Evolutionary conservation across 2,888 invertebrate genomes (phyloP), one percentile per base, ranked within the genome.

Genomic region (Thereva nobilitata): DNA sequence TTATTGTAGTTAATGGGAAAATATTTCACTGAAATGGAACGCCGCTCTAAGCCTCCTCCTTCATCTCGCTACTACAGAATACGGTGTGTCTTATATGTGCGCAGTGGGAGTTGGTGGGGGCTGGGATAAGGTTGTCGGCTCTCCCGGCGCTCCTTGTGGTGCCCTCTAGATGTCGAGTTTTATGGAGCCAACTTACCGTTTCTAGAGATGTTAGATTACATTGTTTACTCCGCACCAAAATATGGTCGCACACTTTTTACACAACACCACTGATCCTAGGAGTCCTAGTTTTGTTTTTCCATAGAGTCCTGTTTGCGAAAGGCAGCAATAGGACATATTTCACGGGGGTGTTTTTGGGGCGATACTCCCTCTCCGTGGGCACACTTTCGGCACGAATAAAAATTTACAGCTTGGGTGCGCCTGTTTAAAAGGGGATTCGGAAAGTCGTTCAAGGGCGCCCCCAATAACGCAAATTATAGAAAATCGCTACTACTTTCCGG

Each of bases 201-300:
- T 44, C 45, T 38, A 67, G 23, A 23, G 64, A 67, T 67, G 55
- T 45, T 56, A 64, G 67, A 67, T 67, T 67, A 67, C 63, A 55
- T 67, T 67, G 67, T 67, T 67, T 67, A 67, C 64, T 64, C 64
- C 63, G 63, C 56, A 67, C 50, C 64, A 38, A 64, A 64, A 56
- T 64, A 57, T 55, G 63, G 67, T 47, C 52, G 53, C 52, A 61
- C 54, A 23, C 23, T 23, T 23, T 47, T 47, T 45, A 47, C 37
- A 49, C 42, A 10, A 49, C 37, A 59, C 59, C 35, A 59, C 10
- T 59, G 59, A 59, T 40, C 49, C 38, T 8, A 52, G 52, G 59
- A 57, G 50, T 47, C 49, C 59, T 7, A 59, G 37, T 35, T 35
- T 23, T 44, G 34, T 59, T 45, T 59, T 59, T 45, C 45, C 49